Evolutionary conservation across 2,888 invertebrate genomes (phyloP), one percentile per base, ranked within the genome.

Genomic region (Pheosia gnoma): DNA sequence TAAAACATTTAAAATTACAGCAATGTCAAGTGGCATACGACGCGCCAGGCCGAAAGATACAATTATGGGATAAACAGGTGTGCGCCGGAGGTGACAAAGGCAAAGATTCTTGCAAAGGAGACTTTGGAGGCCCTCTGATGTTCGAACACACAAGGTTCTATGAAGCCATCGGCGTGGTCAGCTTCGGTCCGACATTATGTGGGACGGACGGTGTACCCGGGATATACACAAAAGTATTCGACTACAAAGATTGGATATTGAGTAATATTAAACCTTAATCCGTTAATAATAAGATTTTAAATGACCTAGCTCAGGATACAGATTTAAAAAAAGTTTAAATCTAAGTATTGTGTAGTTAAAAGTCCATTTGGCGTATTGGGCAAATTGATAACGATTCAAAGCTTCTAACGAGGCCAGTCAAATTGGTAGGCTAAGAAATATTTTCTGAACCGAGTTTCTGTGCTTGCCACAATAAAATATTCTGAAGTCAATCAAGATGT

Each of bases 91-190:
- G 95, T 0, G 85, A 86, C 55, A 80, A 75, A 25, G 94, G 94
- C 3, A 91, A 91, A 70, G 95, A 95, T 81, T 94, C 95, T 0
- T 96, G 96, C 74, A 83, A 90, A 52, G 95, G 95, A 0, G 95
- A 96, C 75, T 95, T 95, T 45, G 96, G 96, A 0, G 96, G 96
- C 0, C 95, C 96, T 0, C 86, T 96, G 3, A 95, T 95, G 93
- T 81, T 79, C 10, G 80, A 87, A 8, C 83, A 81, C 37, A 77
- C 71, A 5, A 75, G 75, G 8, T 67, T 61, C 0, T 81, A 80
- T 36, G 89, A 89, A 53, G 76, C 82, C 0, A 64, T 81, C 0
- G 96, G 96, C 0, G 84, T 96, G 4, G 95, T 96, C 11, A 96
- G 95, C 10, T 96, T 95, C 71, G 96, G 96, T 0, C 95, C 95